Evolutionary conservation across 2,797 vertebrate genomes (phyloP).

Genomic region (Smutsia gigantea): DNA sequence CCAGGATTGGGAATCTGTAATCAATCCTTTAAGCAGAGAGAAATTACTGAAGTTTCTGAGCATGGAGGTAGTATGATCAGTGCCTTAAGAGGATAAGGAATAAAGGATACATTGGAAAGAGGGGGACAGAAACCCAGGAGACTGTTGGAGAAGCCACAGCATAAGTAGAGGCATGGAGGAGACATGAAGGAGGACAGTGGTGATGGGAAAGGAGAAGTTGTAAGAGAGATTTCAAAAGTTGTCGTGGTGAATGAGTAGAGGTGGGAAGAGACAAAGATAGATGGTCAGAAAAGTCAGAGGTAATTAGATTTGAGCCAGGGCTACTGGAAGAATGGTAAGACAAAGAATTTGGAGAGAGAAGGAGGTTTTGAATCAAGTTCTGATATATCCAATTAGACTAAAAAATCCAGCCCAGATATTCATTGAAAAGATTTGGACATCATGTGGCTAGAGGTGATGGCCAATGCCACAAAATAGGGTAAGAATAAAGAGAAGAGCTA

Average conservation of each 20-base stretch:
- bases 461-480: neutral
- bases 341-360: neutral
- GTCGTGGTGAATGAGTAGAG: neutral
- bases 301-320: neutral
- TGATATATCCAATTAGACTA: neutral
- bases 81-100: neutral
- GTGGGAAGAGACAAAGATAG: neutral
- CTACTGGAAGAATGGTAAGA: neutral
- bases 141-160: neutral
- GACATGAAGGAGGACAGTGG: neutral
- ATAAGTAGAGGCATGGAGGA: neutral
- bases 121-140: neutral
- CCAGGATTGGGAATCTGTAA: neutral
- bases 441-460: neutral
- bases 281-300: neutral
- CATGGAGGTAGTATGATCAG: neutral
- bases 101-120: neutral
- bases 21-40: neutral
- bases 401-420: neutral
- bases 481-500: neutral
- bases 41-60: neutral
- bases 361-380: neutral
- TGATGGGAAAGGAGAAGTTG: neutral
- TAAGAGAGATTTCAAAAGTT: neutral
- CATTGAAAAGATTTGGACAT: neutral